Base-by-base conservation (phyloP, 2,888 invertebrate species). In the Polylopha cassiicola region DNA sequence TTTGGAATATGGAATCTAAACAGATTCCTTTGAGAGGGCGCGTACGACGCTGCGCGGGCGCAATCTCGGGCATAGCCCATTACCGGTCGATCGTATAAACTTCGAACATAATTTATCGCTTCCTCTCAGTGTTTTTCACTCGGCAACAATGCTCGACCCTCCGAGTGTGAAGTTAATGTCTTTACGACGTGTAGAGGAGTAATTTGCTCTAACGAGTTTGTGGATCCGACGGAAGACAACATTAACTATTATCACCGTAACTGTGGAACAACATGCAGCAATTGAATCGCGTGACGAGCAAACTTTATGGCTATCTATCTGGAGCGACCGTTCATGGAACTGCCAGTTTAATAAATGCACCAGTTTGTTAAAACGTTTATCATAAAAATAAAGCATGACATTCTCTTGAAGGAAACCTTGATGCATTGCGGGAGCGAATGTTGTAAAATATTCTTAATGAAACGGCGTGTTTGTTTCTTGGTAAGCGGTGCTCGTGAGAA, bases 31-130 rank as follows among this genome's bases (percentile, higher is more conserved):
- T 33, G 51, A 48, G 49, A 52, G 52, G 47, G 49, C 53, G 50
- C 39, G 48, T 39, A 48, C 38, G 61, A 65, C 55, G 61, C 55
- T 60, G 65, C 65, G 62, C 64, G 54, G 51, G 60, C 64, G 61
- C 66, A 59, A 47, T 54, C 56, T 59, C 58, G 63, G 60, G 54
- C 64, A 58, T 58, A 58, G 58, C 71, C 72, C 76, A 78, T 80
- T 78, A 77, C 73, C 69, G 62, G 53, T 52, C 74, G 74, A 73
- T 76, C 79, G 73, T 79, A 77, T 81, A 81, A 78, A 78, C 80
- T 78, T 73, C 72, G 70, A 77, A 76, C 74, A 74, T 79, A 76
- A 84, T 84, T 84, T 84, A 84, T 84, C 62, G 75, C 58, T 84
- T 84, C 84, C 84, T 82, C 72, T 75, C 70, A 55, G 56, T 72